These are phyloP conservation scores for Helarctos malayanus DNA, from an alignment of 2,797 vertebrate species.

Conservation along the genomic window DNA sequence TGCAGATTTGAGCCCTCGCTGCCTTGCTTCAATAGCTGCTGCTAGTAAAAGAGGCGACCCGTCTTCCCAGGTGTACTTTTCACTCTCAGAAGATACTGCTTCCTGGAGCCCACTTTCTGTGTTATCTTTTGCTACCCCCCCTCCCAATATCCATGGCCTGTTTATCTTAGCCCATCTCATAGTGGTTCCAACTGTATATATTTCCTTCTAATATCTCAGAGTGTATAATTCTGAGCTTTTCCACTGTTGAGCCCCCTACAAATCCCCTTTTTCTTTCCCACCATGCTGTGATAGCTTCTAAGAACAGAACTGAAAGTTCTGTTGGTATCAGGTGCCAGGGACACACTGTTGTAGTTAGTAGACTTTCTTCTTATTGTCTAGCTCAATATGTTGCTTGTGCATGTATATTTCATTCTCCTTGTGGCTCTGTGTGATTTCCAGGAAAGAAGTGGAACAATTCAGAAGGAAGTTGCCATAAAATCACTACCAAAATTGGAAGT, in stretches of 20 bases:
- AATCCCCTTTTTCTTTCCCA: neutral
- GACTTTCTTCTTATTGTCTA: neutral
- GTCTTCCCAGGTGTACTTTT: neutral
- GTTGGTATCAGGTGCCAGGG: neutral
- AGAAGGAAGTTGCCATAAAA: neutral
- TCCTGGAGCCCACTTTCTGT: neutral
- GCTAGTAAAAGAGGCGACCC: neutral
- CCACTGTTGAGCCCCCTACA: too few relatives aligned
- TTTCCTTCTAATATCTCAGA: neutral
- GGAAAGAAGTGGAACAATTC: neutral
- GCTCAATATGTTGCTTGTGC: neutral
- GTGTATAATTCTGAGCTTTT: neutral
- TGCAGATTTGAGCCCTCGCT: neutral
- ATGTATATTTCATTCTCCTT: neutral
- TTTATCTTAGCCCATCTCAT: neutral
- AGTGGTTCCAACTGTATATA: neutral
- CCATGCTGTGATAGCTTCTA: neutral
- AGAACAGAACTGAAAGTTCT: neutral
- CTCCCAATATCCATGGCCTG: neutral
- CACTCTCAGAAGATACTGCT: neutral
- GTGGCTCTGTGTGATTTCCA: neutral
- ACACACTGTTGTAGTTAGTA: neutral
- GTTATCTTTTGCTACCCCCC: neutral
- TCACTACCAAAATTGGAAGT: neutral
- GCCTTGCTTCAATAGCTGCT: neutral